Percentiles rank a stretch among this genome's conserved stretches.
These are phyloP conservation scores for Tetrapedia diversipes DNA, from an alignment of 2,888 invertebrate genomes.

Conservation along the genomic window DNA sequence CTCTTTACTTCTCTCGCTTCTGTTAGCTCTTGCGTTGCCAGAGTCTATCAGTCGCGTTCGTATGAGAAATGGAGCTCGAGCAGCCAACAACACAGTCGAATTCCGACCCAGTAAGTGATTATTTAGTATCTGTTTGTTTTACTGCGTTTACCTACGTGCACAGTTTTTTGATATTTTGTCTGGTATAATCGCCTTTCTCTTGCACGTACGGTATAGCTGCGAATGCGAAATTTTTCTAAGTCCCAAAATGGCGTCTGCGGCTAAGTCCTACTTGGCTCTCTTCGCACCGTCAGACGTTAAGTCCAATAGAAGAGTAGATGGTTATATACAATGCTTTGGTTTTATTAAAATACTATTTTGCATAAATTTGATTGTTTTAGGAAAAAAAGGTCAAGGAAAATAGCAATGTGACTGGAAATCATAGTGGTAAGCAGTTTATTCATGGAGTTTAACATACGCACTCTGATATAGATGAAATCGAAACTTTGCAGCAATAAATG, in stretches of 20 bases:
- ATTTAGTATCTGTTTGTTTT: slow-evolving; percentile 37
- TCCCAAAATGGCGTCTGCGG: slow-evolving; percentile 95
- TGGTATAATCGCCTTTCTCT: slow-evolving; percentile 82
- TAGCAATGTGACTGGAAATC: slow-evolving; percentile 80
- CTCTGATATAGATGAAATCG: slow-evolving; percentile 38
- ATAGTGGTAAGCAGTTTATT: slow-evolving; percentile 79
- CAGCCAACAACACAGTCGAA: slow-evolving; percentile 73
- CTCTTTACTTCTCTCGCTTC: slow-evolving; percentile 59
- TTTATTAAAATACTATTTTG: slow-evolving; percentile 12
- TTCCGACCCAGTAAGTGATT: slow-evolving; percentile 76
- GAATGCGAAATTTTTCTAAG: slow-evolving; percentile 88
- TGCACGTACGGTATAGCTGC: slow-evolving; percentile 82
- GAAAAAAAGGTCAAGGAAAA: slow-evolving; percentile 82
- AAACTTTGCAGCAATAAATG: slow-evolving; percentile 33
- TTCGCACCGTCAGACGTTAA: slow-evolving; percentile 59
- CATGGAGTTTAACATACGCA: slow-evolving; percentile 48
- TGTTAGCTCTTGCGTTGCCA: slow-evolving; percentile 65
- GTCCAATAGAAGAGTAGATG: slow-evolving; percentile 37
- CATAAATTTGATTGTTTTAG: slow-evolving; percentile 71
- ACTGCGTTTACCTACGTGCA: slow-evolving; percentile 62
- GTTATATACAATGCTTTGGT: slow-evolving; percentile 4
- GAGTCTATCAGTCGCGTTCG: slow-evolving; percentile 73
- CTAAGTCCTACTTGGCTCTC: slow-evolving; percentile 85
- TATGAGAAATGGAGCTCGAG: slow-evolving; percentile 79
- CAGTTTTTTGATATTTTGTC: slow-evolving; percentile 57